These are phyloP conservation scores for Drosophila atripex DNA, from an alignment of 2,888 invertebrate genomes.

Conservation along the genomic window DNA sequence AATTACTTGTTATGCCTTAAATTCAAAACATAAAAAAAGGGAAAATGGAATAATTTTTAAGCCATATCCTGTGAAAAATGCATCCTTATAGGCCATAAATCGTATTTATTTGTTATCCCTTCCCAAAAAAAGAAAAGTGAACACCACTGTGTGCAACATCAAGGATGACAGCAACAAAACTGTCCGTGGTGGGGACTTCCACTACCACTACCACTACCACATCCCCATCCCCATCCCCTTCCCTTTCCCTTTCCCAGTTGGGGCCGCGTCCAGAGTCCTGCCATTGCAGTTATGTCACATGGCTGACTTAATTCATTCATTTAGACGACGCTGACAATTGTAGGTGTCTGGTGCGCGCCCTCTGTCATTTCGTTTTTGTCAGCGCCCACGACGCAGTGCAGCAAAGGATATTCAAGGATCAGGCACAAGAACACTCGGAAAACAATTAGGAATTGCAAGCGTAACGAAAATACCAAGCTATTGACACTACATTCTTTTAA, in stretches of 20 bases:
- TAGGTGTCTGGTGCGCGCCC: constrained; percentile 64
- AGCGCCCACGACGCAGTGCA: constrained; percentile 61
- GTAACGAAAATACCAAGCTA: neutral
- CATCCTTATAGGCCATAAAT: neutral
- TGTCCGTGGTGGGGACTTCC: constrained; percentile 7
- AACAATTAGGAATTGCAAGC: neutral
- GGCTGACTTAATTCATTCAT: constrained; percentile 76
- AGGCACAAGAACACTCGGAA: neutral
- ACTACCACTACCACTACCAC: neutral
- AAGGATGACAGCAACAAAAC: constrained; percentile 60
- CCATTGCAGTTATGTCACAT: constrained; percentile 77
- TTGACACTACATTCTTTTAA: neutral
- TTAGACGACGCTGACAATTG: constrained; percentile 74
- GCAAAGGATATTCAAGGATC: neutral
- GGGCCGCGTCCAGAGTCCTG: constrained; percentile 39
- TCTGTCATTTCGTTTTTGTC: constrained; percentile 57
- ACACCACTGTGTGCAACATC: constrained; percentile 21
- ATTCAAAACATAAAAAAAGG: neutral
- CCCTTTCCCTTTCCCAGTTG: neutral
- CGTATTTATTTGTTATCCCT: neutral
- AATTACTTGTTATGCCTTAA: neutral
- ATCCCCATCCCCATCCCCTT: neutral
- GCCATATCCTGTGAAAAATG: neutral
- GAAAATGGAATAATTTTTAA: neutral
- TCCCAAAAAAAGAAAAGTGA: neutral